phyloP scores from a whole-genome alignment of 2,113 vertebrate genomes.

The Mustela nigripes region DNA sequence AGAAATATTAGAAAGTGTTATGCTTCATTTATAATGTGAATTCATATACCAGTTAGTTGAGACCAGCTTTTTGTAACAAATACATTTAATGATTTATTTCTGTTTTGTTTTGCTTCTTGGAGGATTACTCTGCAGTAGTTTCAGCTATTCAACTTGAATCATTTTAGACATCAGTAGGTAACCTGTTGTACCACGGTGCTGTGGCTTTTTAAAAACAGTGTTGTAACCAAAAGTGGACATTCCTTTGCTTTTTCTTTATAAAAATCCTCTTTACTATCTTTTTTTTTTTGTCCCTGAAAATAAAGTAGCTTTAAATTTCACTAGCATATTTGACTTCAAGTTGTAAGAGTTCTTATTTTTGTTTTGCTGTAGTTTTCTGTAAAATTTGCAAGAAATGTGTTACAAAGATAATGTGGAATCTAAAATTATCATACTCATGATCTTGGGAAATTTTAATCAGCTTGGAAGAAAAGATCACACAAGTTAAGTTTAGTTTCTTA shows the following conservation, averaged over 20 bases:
- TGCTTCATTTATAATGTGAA: neutral
- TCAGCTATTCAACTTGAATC: neutral
- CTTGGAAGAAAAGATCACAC: neutral
- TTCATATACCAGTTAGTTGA: neutral
- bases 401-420: neutral
- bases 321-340: neutral
- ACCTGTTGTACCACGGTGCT: neutral
- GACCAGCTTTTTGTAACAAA: neutral
- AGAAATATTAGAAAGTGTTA: neutral
- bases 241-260: neutral
- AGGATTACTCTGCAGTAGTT: neutral
- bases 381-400: neutral
- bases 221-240: neutral
- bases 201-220: neutral
- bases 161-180: neutral
- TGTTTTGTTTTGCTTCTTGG: slow-evolving; percentile 35
- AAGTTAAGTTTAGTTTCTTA: neutral
- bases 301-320: slow-evolving; percentile 9
- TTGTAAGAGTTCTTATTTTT: neutral
- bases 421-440: neutral
- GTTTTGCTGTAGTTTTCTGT: neutral
- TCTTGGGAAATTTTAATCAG: neutral
- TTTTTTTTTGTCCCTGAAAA: neutral
- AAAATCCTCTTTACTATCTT: neutral
- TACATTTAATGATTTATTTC: neutral